Conservation (phyloP, 2,888 invertebrate genomes). For the Oxytorus armatus region DNA sequence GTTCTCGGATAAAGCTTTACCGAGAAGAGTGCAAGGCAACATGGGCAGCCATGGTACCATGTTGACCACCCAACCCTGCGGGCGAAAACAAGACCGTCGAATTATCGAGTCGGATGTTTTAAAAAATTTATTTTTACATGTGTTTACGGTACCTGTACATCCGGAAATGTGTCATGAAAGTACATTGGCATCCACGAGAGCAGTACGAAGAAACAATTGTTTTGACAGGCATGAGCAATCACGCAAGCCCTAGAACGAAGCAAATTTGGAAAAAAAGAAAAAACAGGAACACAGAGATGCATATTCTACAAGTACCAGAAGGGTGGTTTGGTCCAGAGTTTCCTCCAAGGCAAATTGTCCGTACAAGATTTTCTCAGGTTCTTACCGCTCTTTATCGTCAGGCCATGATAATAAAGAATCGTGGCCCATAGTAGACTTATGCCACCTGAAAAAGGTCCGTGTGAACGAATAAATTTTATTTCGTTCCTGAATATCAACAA, state of each 20-base stretch:
- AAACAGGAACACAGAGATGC: constrained; percentile 7
- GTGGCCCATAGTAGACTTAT: constrained; percentile 87
- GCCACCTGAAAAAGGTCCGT: constrained; percentile 82
- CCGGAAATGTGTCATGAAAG: constrained; percentile 89
- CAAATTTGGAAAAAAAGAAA: not conserved
- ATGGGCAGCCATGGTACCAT: constrained; percentile 89
- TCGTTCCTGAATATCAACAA: not conserved
- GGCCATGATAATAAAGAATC: constrained; percentile 86
- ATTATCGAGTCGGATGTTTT: not conserved
- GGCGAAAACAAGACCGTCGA: constrained; percentile 14
- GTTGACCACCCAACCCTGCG: constrained; percentile 89
- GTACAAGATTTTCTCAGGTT: constrained; percentile 79
- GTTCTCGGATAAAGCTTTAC: constrained; percentile 87
- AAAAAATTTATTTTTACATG: constrained; percentile 6
- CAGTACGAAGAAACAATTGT: constrained; percentile 90
- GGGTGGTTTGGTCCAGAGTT: constrained; percentile 86
- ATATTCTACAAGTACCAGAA: constrained; percentile 86
- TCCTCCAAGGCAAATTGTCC: constrained; percentile 86
- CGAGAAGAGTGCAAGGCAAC: constrained; percentile 87
- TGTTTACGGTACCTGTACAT: constrained; percentile 85
- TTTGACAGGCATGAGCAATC: constrained; percentile 89
- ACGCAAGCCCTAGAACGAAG: constrained; percentile 87
- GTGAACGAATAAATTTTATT: constrained; percentile 43
- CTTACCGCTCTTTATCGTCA: constrained; percentile 78
- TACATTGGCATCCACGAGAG: constrained; percentile 91